phyloP scores from a whole-genome alignment of 92 coral and sea anemone genomes.

The Actinostola sp. region DNA sequence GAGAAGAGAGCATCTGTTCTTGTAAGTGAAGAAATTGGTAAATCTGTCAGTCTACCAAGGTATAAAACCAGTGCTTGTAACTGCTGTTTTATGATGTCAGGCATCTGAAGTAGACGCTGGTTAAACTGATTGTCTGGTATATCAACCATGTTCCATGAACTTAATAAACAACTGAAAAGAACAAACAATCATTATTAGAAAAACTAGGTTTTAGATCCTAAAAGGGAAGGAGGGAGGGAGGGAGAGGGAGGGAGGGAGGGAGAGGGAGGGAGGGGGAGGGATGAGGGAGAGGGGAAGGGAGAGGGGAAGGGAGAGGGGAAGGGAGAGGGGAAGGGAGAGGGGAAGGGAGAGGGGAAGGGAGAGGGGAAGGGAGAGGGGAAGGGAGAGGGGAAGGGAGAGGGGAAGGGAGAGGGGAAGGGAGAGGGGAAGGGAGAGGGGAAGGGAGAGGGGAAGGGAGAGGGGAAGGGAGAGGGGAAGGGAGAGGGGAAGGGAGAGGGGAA shows the following conservation, averaged over 20 bases:
- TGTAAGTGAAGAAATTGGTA: conserved; percentile 63
- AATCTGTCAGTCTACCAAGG: conserved; percentile 70
- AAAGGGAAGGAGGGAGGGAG: not conserved
- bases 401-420: not conserved
- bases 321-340: not conserved
- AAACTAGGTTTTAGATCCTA: not conserved
- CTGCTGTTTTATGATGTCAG: conserved; percentile 57
- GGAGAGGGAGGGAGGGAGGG: not conserved
- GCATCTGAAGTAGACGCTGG: conserved; percentile 45
- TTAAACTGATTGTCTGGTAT: conserved; percentile 33
- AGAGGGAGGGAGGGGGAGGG: not conserved
- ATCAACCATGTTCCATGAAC: not conserved
- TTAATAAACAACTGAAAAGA: conserved; percentile 16
- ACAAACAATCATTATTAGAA: not conserved
- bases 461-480: not conserved
- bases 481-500: not conserved
- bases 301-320: not conserved
- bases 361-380: not conserved
- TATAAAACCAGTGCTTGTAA: conserved; percentile 69
- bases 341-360: not conserved
- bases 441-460: not conserved
- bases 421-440: not conserved
- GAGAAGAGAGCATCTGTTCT: conserved; percentile 52
- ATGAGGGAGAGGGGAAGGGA: not conserved
- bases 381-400: not conserved